Base-by-base conservation (phyloP, 1,140 invertebrate genomes). In the Heliconius hewitsoni region DNA sequence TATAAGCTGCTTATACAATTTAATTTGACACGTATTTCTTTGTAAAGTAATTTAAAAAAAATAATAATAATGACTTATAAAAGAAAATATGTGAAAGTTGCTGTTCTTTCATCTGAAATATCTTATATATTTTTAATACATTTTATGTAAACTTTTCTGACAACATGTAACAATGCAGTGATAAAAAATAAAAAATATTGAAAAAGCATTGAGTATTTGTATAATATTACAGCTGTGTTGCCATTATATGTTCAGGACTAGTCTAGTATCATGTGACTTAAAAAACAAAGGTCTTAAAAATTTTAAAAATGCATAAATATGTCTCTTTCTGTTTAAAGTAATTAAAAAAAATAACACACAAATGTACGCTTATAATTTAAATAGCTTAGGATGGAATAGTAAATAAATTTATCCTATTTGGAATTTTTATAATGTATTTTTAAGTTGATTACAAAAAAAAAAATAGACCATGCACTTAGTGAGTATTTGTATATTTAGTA, bases 61-160 rank as follows among this genome's bases (percentile, higher is more conserved):
- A 30, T 23, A 16, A 16, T 30, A 18, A 66, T 13, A 30, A 27
- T 2, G 11, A 30, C 3, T 30, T 23, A 30, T 60, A 60, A 60
- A 19, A 60, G 9, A 30, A 23, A 57, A 66, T 66, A 66, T 66
- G 60, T 66, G 3, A 30, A 66, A 66, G 27, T 66, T 3, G 11
- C 60, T 66, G 60, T 66, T 66, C 4, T 8, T 57, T 57, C n/a
- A 57, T n/a, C 0, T 11, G 3, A 66, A 66, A 66, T 66, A 66
- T 66, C 60, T 66, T 46, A 46, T 46, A 46, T 46, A 66, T 76
- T 76, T 76, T 76, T 76, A 76, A 76, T 76, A 76, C 74, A 76
- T 76, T 76, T 76, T 57, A 76, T 76, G 74, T 76, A 76, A 76
- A 76, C 74, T 76, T 76, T 76, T 42, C n/a, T 34, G 52, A 57